A percentile compares a stretch with the other conserved stretches of the same genome.
Evolutionary conservation across 64 coral and sea anemone genomes (phyloP).

Genomic region (Stichodactyla helianthus): DNA sequence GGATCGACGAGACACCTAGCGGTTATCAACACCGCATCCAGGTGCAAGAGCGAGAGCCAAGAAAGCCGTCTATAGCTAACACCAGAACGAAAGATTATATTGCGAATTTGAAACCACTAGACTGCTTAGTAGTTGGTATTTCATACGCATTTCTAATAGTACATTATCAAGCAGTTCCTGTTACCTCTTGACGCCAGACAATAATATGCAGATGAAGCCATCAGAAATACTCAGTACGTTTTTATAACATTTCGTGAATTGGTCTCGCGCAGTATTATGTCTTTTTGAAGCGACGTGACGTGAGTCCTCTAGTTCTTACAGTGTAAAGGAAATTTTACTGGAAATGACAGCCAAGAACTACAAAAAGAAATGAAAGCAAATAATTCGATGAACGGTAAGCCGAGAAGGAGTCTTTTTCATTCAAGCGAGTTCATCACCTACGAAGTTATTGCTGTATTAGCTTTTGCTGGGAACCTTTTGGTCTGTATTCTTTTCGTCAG

Average conservation of each 20-base stretch:
- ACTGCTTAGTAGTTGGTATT: background rate
- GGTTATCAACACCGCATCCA: background rate
- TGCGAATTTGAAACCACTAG: background rate
- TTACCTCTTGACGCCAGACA: background rate
- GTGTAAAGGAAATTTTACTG: no score
- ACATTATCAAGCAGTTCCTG: background rate
- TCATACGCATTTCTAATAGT: background rate
- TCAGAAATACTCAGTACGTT: background rate
- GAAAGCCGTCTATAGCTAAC: background rate
- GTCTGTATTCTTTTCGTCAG: constrained; percentile 43
- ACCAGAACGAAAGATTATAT: background rate
- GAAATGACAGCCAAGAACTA: background rate
- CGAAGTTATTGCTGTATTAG: constrained; percentile 17
- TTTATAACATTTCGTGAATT: background rate
- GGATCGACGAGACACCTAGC: background rate
- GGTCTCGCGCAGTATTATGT: no score
- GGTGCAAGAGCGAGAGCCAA: background rate
- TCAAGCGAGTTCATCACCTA: background rate
- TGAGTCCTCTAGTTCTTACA: no score
- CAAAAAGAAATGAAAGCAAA: background rate
- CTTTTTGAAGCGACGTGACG: no score
- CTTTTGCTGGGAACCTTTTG: constrained; percentile 36
- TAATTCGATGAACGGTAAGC: background rate
- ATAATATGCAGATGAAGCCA: background rate
- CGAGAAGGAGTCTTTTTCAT: background rate